Evolutionary conservation across 2,113 vertebrate genomes (phyloP), one percentile per base, ranked within the genome.

Genomic region (Pseudorectes ferrugineus): DNA sequence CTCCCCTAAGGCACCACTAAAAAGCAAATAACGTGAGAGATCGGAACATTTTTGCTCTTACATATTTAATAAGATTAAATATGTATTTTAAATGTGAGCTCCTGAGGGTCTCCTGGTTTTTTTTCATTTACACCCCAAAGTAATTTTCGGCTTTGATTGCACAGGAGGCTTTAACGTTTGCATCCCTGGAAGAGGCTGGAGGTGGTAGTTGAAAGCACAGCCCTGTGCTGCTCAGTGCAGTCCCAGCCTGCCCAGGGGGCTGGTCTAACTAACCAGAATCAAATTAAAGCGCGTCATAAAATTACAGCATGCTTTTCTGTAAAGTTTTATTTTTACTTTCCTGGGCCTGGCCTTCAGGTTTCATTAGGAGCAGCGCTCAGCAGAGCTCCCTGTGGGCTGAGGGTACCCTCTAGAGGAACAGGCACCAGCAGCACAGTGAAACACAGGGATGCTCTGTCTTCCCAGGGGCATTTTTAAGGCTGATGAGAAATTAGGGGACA

Each of bases 251-350:
- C 97, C 96, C 92, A 75, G 95, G 88, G 95, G 96, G 89, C 94
- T 97, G 75, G 43, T 96, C 92, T 94, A 92, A 95, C 96, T 92
- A 93, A 97, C 96, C 94, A 97, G 97, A 97, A 95, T 96, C 96
- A 97, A 96, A 97, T 96, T 95, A 92, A 97, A 97, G 75, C 2
- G 22, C 92, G 95, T 97, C 96, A 96, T 98, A 97, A 98, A 98
- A 97, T 98, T 98, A 97, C 96, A 97, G 92, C 96, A 97, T 95
- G 95, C 95, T 96, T 96, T 92, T 97, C 97, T 97, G 95, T 96
- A 96, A 96, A 97, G 89, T 84, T 87, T 66, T 80, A 43, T 72
- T 91, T 92, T 67, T 73, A 88, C 83, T 96, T 95, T 83, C 67
- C 75, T 65, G 77, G 77, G 92, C 85, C 94, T 96, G 96, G 94